Evolutionary conservation across 1,140 invertebrate species (phyloP).

Genomic region (Hypothenemus hampei): DNA sequence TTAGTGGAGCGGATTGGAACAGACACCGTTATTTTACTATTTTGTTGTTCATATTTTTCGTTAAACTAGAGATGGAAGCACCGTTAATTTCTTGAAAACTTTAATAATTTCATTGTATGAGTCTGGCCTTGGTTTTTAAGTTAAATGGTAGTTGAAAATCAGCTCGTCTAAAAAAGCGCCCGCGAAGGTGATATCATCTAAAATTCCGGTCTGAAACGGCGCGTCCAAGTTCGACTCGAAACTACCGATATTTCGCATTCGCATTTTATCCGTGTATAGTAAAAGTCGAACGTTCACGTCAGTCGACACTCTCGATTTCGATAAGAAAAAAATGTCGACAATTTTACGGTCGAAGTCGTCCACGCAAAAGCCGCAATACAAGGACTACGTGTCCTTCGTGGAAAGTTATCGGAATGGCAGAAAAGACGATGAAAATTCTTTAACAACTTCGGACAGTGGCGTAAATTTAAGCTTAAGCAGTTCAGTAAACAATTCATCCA

Average conservation of each 20-base stretch:
- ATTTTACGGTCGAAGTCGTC: constrained; percentile 21
- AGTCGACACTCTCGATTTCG: constrained; percentile 21
- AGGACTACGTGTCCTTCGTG: constrained; percentile 37
- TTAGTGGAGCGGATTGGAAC: constrained; percentile 13
- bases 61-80: too few relatives aligned
- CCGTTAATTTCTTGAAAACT: too few relatives aligned
- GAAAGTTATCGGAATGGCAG: constrained; percentile 33
- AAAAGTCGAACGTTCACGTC: constrained; percentile 6
- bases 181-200: constrained; percentile 25
- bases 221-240: constrained; percentile 17
- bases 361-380: constrained; percentile 30
- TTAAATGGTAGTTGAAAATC: too few relatives aligned
- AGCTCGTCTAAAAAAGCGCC: constrained; percentile 12
- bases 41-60: too few relatives aligned
- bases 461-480: constrained; percentile 23
- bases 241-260: constrained; percentile 25
- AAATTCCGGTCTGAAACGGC: constrained; percentile 26
- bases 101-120: too few relatives aligned
- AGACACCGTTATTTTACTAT: too few relatives aligned
- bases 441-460: constrained; percentile 28
- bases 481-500: constrained; percentile 26
- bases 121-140: too few relatives aligned
- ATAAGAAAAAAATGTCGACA: constrained; percentile 21
- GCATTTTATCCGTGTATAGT: constrained; percentile 28
- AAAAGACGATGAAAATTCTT: constrained; percentile 31